A percentile compares a stretch with the other conserved stretches of the same genome.
Evolutionary conservation across 2,888 invertebrate genomes (phyloP).

Genomic region (Dicyrtomina minuta): DNA sequence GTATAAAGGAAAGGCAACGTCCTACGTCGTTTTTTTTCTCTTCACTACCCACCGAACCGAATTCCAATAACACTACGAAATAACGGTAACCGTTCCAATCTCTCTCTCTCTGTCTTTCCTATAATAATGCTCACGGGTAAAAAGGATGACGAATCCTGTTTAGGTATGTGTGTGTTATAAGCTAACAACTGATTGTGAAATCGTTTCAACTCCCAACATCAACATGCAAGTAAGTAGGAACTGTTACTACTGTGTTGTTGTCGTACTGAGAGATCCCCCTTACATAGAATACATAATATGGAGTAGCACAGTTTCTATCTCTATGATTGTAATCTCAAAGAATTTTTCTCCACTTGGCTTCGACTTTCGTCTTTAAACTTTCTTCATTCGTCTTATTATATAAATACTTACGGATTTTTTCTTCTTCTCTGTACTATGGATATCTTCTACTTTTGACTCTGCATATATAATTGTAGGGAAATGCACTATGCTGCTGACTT

Average conservation of each 20-base stretch:
- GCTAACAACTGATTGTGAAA: no score
- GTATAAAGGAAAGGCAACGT: conserved; percentile 12
- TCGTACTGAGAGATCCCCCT: no score
- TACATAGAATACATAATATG: no score
- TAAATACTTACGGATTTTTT: neutral
- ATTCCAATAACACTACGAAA: conserved; percentile 14
- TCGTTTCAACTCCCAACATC: no score
- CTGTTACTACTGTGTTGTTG: no score
- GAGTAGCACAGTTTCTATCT: no score
- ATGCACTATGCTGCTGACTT: no score
- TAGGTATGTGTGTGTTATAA: no score
- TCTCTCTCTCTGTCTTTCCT: neutral
- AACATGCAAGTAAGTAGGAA: no score
- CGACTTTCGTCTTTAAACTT: neutral
- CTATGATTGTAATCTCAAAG: no score
- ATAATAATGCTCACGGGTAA: neutral
- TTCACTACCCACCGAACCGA: conserved; percentile 5
- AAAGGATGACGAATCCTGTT: neutral
- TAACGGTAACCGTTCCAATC: neutral
- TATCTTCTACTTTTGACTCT: neutral
- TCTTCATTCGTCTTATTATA: conserved; percentile 1
- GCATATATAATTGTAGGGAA: neutral
- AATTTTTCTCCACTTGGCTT: neutral
- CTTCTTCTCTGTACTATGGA: neutral
- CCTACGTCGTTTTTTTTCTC: neutral